These are phyloP conservation scores for Therioaphis trifolii DNA, from an alignment of 2,888 invertebrate genomes.

Conservation along the genomic window DNA sequence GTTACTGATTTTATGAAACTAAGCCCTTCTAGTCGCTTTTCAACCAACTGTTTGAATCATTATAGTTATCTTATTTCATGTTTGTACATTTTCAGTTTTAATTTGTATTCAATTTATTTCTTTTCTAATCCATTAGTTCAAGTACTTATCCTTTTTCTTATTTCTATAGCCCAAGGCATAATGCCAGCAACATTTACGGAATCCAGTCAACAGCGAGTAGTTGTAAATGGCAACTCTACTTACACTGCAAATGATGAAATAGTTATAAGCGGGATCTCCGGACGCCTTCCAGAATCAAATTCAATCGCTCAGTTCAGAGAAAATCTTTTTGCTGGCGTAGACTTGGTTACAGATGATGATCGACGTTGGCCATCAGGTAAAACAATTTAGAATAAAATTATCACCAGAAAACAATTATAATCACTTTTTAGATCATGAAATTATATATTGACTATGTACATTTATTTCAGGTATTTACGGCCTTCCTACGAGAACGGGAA, in stretches of 20 bases:
- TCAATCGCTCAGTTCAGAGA: conserved; percentile 92
- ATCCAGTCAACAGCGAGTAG: conserved; percentile 21
- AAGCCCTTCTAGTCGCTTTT: no score
- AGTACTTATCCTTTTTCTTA: background rate
- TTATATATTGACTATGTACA: no score
- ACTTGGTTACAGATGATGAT: conserved; percentile 92
- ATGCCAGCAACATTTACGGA: conserved; percentile 59
- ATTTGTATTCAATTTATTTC: no score
- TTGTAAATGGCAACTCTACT: background rate
- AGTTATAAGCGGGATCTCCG: conserved; percentile 85
- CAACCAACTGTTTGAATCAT: no score
- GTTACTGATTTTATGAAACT: no score
- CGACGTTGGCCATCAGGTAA: conserved; percentile 85
- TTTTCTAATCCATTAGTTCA: no score
- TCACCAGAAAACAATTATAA: no score
- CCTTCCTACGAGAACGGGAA: conserved; percentile 82
- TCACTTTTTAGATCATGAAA: no score
- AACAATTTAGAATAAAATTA: conserved; percentile 54
- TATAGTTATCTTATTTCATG: no score
- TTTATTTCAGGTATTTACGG: conserved; percentile 78
- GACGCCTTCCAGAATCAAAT: conserved; percentile 89
- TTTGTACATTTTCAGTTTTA: no score
- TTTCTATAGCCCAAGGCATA: background rate
- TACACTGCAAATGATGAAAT: conserved; percentile 73
- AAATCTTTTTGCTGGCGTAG: conserved; percentile 89